Conservation (phyloP, 2,888 invertebrate genomes). For the Quadriops clusia region DNA sequence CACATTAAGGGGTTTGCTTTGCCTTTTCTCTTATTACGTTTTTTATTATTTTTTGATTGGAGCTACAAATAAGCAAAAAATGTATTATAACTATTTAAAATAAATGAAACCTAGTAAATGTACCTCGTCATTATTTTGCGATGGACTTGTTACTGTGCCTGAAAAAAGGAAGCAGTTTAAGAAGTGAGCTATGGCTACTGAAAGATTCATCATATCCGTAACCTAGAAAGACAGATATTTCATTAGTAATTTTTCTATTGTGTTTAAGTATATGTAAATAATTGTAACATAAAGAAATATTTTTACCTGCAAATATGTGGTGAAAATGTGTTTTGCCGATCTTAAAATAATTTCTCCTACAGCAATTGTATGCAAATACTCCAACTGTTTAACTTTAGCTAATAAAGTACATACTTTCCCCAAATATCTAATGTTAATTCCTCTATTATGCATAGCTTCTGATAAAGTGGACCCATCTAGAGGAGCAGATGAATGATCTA, state of each 20-base stretch:
- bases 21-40: conserved; percentile 50
- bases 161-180: conserved; percentile 88
- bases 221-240: conserved; percentile 38
- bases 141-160: conserved; percentile 55
- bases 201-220: conserved; percentile 81
- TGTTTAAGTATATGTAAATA: background rate
- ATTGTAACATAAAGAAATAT: conserved; percentile 3
- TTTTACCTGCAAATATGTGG: conserved; percentile 69
- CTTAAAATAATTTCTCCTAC: conserved; percentile 82
- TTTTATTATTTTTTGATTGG: conserved; percentile 47
- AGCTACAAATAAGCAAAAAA: conserved; percentile 28
- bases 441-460: conserved; percentile 87
- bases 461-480: conserved; percentile 90
- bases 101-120: too few relatives aligned
- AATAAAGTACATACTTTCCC: conserved; percentile 81
- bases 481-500: conserved; percentile 85
- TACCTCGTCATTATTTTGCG: conserved; percentile 57
- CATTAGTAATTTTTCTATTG: background rate
- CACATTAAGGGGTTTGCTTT: conserved; percentile 34
- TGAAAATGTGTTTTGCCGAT: conserved; percentile 89
- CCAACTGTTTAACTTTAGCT: conserved; percentile 63
- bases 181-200: conserved; percentile 88
- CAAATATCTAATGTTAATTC: conserved; percentile 94
- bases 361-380: conserved; percentile 82
- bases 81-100: conserved; percentile 16